Evolutionary conservation across 1,140 invertebrate genomes (phyloP).

Genomic region (Homalodisca vitripennis): DNA sequence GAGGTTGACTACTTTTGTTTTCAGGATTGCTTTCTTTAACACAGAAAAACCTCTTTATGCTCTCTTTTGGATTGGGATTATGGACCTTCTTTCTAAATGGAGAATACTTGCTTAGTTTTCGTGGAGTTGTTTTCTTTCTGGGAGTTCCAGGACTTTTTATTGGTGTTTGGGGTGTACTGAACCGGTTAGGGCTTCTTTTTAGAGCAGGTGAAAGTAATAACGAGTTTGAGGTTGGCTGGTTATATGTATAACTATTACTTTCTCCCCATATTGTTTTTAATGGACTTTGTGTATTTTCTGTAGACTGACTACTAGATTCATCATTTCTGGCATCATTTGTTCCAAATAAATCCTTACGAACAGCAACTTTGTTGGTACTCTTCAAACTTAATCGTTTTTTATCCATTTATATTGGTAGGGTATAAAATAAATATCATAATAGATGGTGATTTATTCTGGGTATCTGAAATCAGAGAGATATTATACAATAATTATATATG

Average conservation of each 20-base stretch:
- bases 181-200: slow-evolving; percentile 9
- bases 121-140: neutral
- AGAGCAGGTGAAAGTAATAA: slow-evolving; percentile 15
- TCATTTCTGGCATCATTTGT: neutral
- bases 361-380: neutral
- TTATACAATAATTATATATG: too few relatives aligned
- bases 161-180: neutral
- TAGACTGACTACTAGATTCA: neutral
- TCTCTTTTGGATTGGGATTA: slow-evolving; percentile 14
- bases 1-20: neutral
- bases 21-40: slow-evolving; percentile 2
- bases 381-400: neutral
- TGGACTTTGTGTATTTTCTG: neutral
- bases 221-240: slow-evolving; percentile 5
- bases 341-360: slow-evolving; percentile 14
- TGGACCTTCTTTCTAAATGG: slow-evolving; percentile 20
- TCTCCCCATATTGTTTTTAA: slow-evolving; percentile 1
- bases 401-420: too few relatives aligned
- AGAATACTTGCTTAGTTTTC: neutral
- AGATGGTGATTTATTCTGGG: too few relatives aligned
- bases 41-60: slow-evolving; percentile 2
- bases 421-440: too few relatives aligned
- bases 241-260: slow-evolving; percentile 4
- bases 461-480: too few relatives aligned
- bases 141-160: neutral